Evolutionary conservation across 2,113 vertebrate species (phyloP), one percentile per base, ranked within the genome.

Genomic region (Rousettus leschenaultii): DNA sequence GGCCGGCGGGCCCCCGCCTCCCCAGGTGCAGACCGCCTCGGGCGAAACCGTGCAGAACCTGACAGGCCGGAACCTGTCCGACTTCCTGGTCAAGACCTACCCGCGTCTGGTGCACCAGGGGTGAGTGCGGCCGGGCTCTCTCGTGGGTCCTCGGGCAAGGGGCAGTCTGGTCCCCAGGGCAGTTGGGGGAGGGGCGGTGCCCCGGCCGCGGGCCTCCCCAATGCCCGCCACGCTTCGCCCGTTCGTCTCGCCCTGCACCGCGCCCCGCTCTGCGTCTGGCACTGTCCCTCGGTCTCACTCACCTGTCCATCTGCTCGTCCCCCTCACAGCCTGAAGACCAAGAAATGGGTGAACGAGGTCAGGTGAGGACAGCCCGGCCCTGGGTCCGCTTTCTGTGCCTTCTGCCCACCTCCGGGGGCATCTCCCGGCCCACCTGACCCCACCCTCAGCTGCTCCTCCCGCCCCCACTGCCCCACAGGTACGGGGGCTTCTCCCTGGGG

Each of bases 11-110:
- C 96, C 98, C 53, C 99, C 99, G 0, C 99, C 99, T 0, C 99
- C 99, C n/a, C 99, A 99, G 99, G 99, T 99, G 0, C 3, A 51
- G 61, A 66, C 33, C 5, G 53, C 80, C 80, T 98, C 97, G 0
- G 98, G 98, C 0, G 98, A 99, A 38, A 91, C 99, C 6, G 97
- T 99, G n/a, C 99, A 99, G 98, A 99, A 99, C 97, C 97, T 99
- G 89, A 99, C 99, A 0, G 99, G 99, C 83, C 98, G 99, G 92
- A 99, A 99, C 51, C 96, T 99, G 86, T 99, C 99, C 0, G 99
- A 99, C 97, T 99, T 99, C 94, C 98, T 99, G 97, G 99, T 99
- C 87, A 99, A 99, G 98, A 99, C 99, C 16, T 99, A 99, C 38
- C 99, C 99, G 0, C 98, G 99, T 96, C 99, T 99, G 89, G 99